Evolutionary conservation across 2,888 invertebrate species (phyloP), one percentile per base, ranked within the genome.

Genomic region (Eilema griseolum): DNA sequence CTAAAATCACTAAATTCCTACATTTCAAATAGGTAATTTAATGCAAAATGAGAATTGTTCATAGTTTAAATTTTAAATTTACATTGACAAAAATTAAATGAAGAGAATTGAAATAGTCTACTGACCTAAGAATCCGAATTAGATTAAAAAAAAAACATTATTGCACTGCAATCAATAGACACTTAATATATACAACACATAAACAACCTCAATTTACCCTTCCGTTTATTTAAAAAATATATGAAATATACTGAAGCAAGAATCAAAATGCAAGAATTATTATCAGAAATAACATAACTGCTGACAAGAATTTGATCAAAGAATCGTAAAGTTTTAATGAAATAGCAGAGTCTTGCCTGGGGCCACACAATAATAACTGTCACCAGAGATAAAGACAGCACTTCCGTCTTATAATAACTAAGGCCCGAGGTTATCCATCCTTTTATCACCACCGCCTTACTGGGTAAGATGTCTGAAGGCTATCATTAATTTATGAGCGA

Each of bases 371-470:
- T 80, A 73, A 73, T 74, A 75, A 65, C 82, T 80, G 82, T 82
- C 79, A 73, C 71, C 67, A 33, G 37, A 74, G 69, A 77, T 75
- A 80, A 76, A 81, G 81, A 74, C 74, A 72, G 67, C 67, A 78
- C 72, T 81, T 82, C 82, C 80, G 72, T 63, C 73, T 72, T 66
- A 76, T 80, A 80, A 81, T 81, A 80, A 61, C 77, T 37, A 14
- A 64, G 66, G 37, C 80, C 67, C 24, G 64, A 28, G 65, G 67
- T 73, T 78, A 74, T 78, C 73, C 70, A 52, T 68, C 65, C 69
- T 79, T 73, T 74, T 72, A 79, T 79, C 72, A 76, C 41, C 59
- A 46, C 60, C 24, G 46, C 57, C 64, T 46, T 24, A 59, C 63
- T 69, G 16, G 64, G 26, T 59, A 59, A 23, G n/a, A 69, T 61